Base-by-base conservation (phyloP, 1,140 invertebrate species). In the Venturia canescens region DNA sequence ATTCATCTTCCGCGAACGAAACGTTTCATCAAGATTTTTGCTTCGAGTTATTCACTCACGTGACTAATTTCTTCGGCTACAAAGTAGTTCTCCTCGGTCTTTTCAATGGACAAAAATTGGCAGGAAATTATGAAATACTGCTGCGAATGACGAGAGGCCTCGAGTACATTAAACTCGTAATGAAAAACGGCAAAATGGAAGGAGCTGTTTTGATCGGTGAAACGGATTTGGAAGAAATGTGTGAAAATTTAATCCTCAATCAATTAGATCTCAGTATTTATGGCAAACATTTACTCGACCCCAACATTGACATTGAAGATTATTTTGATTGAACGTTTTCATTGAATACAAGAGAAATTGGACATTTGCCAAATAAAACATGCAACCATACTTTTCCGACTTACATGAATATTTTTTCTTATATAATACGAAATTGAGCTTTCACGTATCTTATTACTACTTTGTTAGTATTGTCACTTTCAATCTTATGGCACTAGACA, bases 201-300 rank as follows among this genome's bases (percentile, higher is more conserved):
- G 99, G 99, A 66, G 98, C 97, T 18, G 95, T 99, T 81, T 91
- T 99, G 7, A 98, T 99, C 85, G 99, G 99, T 0, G 98, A 99
- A 85, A 99, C 98, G 6, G 97, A 98, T 89, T 92, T 99, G 50
- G 99, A 99, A 91, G 99, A 99, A 93, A 99, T 98, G 87, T 98
- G 98, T 93, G 98, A 99, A 93, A 99, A 99, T 93, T 93, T 99
- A 63, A 99, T 99, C 88, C 92, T 99, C 18, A 98, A 99, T 93
- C 96, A 98, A 89, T 93, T 98, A 75, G 98, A 99, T 93, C 91
- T 99, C 50, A 96, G 95, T 83, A 92, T 94, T 26, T 97, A 96
- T 93, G 98, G 97, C 67, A 97, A 99, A 90, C 95, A 99, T 91
- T 94, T 99, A 82, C 93, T 99, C 5, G 96, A 99, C 93, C 98